These are phyloP conservation scores for Cylindroiulus punctatus DNA, from an alignment of 2,888 invertebrate genomes.

Conservation along the genomic window DNA sequence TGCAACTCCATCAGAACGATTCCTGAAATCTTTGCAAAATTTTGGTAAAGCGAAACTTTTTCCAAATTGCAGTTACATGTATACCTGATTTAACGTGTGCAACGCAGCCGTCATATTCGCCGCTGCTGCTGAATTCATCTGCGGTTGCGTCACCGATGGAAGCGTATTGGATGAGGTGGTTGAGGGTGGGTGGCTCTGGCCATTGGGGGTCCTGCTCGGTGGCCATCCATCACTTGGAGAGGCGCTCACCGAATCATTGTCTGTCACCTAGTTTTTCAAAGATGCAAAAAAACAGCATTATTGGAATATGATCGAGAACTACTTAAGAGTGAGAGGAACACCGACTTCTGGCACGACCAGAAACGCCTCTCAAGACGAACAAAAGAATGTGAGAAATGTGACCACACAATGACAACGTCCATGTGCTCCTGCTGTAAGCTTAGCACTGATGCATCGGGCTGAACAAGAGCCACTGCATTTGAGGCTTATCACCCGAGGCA, in stretches of 20 bases:
- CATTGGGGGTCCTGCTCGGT: conserved; percentile 58
- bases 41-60: background rate
- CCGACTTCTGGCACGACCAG: background rate
- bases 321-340: background rate
- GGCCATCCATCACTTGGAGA: conserved; percentile 52
- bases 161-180: conserved; percentile 59
- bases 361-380: too few species aligned
- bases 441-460: background rate
- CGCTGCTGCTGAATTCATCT: conserved; percentile 61
- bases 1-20: too few species aligned
- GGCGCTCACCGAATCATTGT: conserved; percentile 58
- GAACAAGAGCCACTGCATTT: background rate
- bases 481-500: too few species aligned
- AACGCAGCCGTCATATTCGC: conserved; percentile 67
- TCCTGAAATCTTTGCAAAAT: background rate
- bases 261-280: conserved; percentile 57
- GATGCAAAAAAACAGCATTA: background rate
- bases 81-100: conserved; percentile 67
- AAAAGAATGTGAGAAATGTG: too few species aligned
- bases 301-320: background rate
- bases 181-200: conserved; percentile 57
- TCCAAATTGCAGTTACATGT: background rate
- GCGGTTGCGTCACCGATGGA: conserved; percentile 53
- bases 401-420: background rate
- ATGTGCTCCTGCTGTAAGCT: background rate